Percentiles rank a stretch among this genome's conserved stretches.
These are phyloP conservation scores for Agraylea sexmaculata DNA, from an alignment of 1,140 invertebrate species.

Conservation along the genomic window DNA sequence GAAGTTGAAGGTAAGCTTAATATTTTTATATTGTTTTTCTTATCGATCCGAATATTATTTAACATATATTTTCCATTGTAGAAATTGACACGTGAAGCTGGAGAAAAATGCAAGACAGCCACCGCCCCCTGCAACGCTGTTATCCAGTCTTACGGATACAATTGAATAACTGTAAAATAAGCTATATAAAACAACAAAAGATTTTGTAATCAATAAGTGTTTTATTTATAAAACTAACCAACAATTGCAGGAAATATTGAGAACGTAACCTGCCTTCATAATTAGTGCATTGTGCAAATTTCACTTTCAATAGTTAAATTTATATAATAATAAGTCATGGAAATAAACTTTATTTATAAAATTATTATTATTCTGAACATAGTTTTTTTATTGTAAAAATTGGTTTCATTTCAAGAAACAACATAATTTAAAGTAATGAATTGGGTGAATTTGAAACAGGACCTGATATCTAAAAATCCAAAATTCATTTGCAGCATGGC, in stretches of 20 bases:
- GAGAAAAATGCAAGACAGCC: conserved; percentile 63
- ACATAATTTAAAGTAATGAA: too few relatives aligned
- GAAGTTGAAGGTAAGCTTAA: conserved; percentile 52
- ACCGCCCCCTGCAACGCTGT: conserved; percentile 67
- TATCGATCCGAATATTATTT: conserved; percentile 6
- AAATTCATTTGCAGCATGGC: too few relatives aligned
- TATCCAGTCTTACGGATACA: conserved; percentile 80
- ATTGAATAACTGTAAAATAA: conserved; percentile 41
- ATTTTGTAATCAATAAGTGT: not conserved
- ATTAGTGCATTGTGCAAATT: not conserved
- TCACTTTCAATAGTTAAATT: not conserved
- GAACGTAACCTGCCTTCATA: not conserved
- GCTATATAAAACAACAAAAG: not conserved
- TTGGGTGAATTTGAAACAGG: too few relatives aligned
- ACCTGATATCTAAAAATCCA: too few relatives aligned
- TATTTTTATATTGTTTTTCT: conserved; percentile 5
- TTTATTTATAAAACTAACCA: conserved; percentile 1
- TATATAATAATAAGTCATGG: not conserved
- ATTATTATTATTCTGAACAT: too few relatives aligned
- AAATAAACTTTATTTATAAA: not conserved
- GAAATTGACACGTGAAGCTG: conserved; percentile 75
- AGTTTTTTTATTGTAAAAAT: too few relatives aligned
- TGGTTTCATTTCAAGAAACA: too few relatives aligned
- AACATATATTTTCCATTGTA: conserved; percentile 34
- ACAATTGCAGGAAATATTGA: not conserved